These are phyloP conservation scores for Diplodus sargus DNA, from an alignment of 2,797 vertebrate genomes.

Conservation along the genomic window DNA sequence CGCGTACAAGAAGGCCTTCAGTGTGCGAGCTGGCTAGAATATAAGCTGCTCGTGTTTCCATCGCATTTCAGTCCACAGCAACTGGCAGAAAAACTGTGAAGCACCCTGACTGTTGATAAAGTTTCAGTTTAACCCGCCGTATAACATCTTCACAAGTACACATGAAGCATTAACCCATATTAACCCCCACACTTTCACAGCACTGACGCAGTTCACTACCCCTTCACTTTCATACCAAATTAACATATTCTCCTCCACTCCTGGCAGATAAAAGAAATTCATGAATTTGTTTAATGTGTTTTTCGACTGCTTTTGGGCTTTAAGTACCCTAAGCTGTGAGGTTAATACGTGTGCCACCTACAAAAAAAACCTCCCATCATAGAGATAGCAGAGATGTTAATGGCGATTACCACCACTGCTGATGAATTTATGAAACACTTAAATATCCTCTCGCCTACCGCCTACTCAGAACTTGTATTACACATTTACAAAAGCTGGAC, in stretches of 20 bases:
- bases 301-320: slow-evolving; percentile 55
- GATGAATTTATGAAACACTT: slow-evolving; percentile 56
- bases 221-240: slow-evolving; percentile 59
- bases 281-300: slow-evolving; percentile 66
- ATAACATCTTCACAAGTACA: slow-evolving; percentile 64
- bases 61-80: slow-evolving; percentile 6
- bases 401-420: slow-evolving; percentile 51
- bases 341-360: slow-evolving; percentile 69
- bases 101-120: slow-evolving; percentile 51
- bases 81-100: slow-evolving; percentile 11
- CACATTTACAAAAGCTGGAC: slow-evolving; percentile 25
- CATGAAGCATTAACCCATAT: slow-evolving; percentile 76
- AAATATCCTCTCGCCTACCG: slow-evolving; percentile 45
- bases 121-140: slow-evolving; percentile 67
- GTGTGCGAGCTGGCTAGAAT: background rate
- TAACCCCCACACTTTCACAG: slow-evolving; percentile 66
- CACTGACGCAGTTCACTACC: slow-evolving; percentile 53
- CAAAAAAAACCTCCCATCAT: slow-evolving; percentile 59
- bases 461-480: slow-evolving; percentile 36
- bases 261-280: slow-evolving; percentile 61
- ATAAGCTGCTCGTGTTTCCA: slow-evolving; percentile 27
- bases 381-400: slow-evolving; percentile 59
- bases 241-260: slow-evolving; percentile 62
- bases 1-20: background rate
- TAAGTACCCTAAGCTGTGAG: slow-evolving; percentile 45